Conservation (phyloP, 92 coral and sea anemone genomes). For the Parazoanthus swiftii region DNA sequence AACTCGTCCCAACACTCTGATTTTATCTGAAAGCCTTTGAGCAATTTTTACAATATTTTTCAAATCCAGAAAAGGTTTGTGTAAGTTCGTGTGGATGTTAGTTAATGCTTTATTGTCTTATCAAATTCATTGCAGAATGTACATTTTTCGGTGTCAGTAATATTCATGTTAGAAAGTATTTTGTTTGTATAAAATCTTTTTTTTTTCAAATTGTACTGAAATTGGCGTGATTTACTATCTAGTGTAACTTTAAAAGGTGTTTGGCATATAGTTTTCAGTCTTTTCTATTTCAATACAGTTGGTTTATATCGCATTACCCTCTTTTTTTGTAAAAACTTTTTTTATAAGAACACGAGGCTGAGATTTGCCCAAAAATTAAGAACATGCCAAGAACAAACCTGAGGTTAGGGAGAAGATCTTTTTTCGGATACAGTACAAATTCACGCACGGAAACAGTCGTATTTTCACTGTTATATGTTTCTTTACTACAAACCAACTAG, state of each 20-base stretch:
- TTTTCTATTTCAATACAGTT: background rate
- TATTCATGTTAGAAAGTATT: background rate
- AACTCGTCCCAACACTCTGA: background rate
- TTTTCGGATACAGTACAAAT: too few relatives aligned
- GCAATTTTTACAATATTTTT: background rate
- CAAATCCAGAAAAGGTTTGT: background rate
- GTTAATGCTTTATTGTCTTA: background rate
- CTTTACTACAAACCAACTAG: too few relatives aligned
- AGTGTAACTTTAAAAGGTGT: background rate
- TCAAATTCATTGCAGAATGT: constrained; percentile 4
- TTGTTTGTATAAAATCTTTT: background rate
- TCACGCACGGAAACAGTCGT: too few relatives aligned
- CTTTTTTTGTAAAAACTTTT: background rate
- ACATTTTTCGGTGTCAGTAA: background rate
- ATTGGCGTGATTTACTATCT: background rate
- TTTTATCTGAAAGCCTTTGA: background rate
- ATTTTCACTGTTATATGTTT: too few relatives aligned
- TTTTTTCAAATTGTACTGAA: constrained; percentile 1
- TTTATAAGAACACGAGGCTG: background rate
- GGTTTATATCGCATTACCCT: background rate
- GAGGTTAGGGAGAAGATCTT: too few relatives aligned
- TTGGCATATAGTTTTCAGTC: background rate
- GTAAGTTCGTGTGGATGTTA: constrained; percentile 14
- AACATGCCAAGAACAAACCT: too few relatives aligned
- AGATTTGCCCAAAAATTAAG: background rate